Percentiles rank a stretch among this genome's conserved stretches.
phyloP scores from a whole-genome alignment of 23 tunicate genomes.

The Trididemnum nubilum region DNA sequence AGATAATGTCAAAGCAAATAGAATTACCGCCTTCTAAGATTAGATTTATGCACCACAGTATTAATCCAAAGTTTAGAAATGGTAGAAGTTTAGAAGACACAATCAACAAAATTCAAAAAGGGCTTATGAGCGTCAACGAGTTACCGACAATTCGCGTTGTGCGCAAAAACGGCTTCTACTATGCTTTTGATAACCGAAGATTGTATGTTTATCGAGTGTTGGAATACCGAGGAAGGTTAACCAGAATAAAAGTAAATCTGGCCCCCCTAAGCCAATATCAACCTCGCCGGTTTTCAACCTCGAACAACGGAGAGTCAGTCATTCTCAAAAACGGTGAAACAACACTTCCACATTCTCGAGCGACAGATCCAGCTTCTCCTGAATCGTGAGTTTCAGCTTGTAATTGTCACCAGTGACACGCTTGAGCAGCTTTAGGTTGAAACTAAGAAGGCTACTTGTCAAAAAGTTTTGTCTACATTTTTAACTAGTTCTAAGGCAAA shows the following conservation, averaged over 20 bases:
- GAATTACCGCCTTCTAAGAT: constrained; percentile 20
- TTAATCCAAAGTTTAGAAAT: neutral
- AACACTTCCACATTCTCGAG: no score
- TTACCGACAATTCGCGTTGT: constrained; percentile 14
- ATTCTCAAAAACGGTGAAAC: neutral
- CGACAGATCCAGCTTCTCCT: no score
- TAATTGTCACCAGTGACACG: no score
- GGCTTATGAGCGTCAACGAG: neutral
- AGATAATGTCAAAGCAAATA: no score
- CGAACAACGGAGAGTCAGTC: neutral
- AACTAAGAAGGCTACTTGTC: no score
- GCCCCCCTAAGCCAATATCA: neutral
- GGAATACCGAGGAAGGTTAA: neutral
- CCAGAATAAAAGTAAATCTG: neutral
- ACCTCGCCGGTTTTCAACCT: neutral
- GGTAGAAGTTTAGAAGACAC: neutral
- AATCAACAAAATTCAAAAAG: neutral
- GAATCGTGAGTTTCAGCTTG: no score
- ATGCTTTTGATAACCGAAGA: constrained; percentile 25
- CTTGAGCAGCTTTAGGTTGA: no score
- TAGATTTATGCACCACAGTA: constrained; percentile 20
- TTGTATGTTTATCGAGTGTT: constrained; percentile 7
- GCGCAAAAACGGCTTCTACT: neutral
- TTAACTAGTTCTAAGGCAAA: no score
- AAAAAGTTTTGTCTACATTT: no score